Percentiles rank a stretch among this genome's conserved stretches.
These are phyloP conservation scores for Penaeus vannamei DNA, from an alignment of 1,140 invertebrate genomes.

Conservation along the genomic window DNA sequence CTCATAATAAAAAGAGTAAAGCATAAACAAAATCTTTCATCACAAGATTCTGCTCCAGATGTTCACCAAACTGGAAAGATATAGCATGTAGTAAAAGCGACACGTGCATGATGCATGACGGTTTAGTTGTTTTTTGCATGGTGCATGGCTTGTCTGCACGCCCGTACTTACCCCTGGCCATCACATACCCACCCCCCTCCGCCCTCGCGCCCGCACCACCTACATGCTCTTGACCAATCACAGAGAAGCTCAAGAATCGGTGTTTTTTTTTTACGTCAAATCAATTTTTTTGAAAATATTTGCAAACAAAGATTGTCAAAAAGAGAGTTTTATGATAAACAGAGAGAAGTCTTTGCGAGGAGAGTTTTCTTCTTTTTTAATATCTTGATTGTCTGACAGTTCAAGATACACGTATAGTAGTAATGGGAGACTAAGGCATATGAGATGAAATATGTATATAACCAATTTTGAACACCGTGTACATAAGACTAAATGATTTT, in stretches of 20 bases:
- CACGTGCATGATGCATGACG: slow-evolving; percentile 50
- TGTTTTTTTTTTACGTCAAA: background rate
- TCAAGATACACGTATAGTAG: too few relatives aligned
- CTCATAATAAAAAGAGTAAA: too few relatives aligned
- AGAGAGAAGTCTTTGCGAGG: too few relatives aligned
- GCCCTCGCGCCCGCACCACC: slow-evolving; percentile 30
- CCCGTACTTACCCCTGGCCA: slow-evolving; percentile 23
- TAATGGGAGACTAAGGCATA: too few relatives aligned
- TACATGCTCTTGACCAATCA: slow-evolving; percentile 30
- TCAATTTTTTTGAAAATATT: background rate
- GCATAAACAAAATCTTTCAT: too few relatives aligned
- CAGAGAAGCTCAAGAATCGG: slow-evolving; percentile 21
- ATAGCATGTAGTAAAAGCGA: slow-evolving; percentile 45
- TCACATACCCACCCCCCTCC: background rate
- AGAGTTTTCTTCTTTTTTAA: too few relatives aligned
- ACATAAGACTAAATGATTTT: too few relatives aligned
- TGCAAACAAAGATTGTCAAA: background rate
- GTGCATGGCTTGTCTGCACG: slow-evolving; percentile 46
- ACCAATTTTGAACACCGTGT: too few relatives aligned
- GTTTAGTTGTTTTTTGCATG: slow-evolving; percentile 53
- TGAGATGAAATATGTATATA: too few relatives aligned
- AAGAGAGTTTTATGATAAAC: background rate
- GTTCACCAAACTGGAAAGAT: background rate
- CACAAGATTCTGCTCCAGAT: too few relatives aligned
- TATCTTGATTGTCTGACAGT: too few relatives aligned